phyloP scores from a whole-genome alignment of 2,797 vertebrate genomes.

The Mastacembelus armatus region DNA sequence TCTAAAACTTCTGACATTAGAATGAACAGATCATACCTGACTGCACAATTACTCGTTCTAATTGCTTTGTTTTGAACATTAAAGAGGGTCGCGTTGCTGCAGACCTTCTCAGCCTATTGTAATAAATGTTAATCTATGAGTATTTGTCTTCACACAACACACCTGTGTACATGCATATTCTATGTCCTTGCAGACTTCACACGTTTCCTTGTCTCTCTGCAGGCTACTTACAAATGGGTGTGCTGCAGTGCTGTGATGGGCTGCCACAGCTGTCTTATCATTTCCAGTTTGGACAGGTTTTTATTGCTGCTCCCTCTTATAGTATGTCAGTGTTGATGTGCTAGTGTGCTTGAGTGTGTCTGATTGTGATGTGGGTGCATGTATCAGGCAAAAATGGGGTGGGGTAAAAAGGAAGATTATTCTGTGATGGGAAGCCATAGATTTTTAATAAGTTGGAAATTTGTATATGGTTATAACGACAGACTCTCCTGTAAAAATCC shows the following conservation, averaged over 20 bases:
- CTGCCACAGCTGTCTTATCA: conserved; percentile 55
- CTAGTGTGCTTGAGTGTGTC: conserved; percentile 25
- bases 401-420: conserved; percentile 26
- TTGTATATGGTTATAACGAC: conserved; percentile 25
- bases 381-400: conserved; percentile 28
- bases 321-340: conserved; percentile 37
- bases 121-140: conserved; percentile 36
- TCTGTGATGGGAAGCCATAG: conserved; percentile 37
- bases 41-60: conserved; percentile 19
- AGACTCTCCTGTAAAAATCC: conserved; percentile 39
- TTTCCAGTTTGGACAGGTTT: conserved; percentile 44
- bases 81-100: neutral
- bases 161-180: conserved; percentile 44
- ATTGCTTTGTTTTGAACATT: conserved; percentile 24
- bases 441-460: conserved; percentile 45
- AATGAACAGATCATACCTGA: conserved; percentile 25
- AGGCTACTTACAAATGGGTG: conserved; percentile 47
- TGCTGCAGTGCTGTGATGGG: conserved; percentile 18
- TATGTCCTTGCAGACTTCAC: conserved; percentile 9
- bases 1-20: conserved; percentile 22
- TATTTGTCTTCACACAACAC: conserved; percentile 27
- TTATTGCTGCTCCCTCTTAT: conserved; percentile 43
- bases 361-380: neutral
- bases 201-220: conserved; percentile 36
- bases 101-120: conserved; percentile 12